Conservation (phyloP, 2,888 invertebrate genomes). For the Seira ritae region DNA sequence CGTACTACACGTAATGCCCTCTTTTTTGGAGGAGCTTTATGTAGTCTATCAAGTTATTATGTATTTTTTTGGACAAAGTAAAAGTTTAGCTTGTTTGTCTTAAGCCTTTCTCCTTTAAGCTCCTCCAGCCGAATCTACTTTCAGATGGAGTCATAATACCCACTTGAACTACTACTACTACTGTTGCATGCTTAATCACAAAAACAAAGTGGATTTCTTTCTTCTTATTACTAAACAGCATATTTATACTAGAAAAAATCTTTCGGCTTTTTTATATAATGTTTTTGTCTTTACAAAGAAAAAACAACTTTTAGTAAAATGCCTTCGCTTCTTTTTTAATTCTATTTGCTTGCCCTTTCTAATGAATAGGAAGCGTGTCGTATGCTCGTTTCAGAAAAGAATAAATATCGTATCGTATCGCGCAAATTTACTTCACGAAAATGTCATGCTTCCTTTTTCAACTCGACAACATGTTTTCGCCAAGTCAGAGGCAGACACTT, state of each 20-base stretch:
- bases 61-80: constrained; percentile 21
- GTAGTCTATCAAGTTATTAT: constrained; percentile 3
- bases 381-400: neutral
- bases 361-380: neutral
- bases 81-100: constrained; percentile 27
- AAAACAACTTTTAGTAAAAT: neutral
- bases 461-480: neutral
- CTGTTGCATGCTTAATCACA: constrained; percentile 60
- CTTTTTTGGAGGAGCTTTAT: constrained; percentile 6
- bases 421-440: neutral
- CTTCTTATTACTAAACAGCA: neutral
- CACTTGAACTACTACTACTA: constrained; percentile 18
- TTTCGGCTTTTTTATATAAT: no score
- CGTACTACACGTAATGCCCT: no score
- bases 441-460: neutral
- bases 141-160: neutral
- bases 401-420: neutral
- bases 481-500: neutral
- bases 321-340: neutral
- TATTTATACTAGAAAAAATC: constrained; percentile 17
- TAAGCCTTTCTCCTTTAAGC: constrained; percentile 41
- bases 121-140: neutral
- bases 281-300: neutral
- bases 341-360: neutral
- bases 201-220: constrained; percentile 45